Base-by-base conservation (phyloP, 2,888 invertebrate species). In the Lymantria dispar region DNA sequence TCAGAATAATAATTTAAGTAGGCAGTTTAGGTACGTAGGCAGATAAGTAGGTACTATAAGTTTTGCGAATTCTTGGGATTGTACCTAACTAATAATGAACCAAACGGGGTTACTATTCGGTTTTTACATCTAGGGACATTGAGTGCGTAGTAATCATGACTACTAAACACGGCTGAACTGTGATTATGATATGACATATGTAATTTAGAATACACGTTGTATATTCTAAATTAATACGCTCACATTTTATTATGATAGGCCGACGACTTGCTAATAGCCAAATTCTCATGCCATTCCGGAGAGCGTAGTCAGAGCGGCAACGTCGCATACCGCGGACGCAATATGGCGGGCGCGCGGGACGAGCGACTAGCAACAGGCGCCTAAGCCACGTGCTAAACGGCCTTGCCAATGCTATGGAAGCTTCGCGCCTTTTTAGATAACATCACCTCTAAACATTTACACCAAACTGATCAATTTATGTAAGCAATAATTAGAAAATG, bases 341-440 rank as follows among this genome's bases (percentile, higher is more conserved):
- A 49, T 59, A 67, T 56, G 48, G 57, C 46, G 62, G 60, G 48
- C 49, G 52, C 48, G 62, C 62, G 56, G 67, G 65, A 58, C 68
- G 70, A 67, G 66, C 72, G 63, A 72, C 64, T 87, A 89, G 89
- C 33, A 33, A 33, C 90, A 90, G 87, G 87, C 87, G 87, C 82
- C 82, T 70, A 59, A 53, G 71, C 85, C 88, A 89, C 89, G 89
- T 87, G 88, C 80, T 83, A 62, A 50, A 66, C 83, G 88, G 83
- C 90, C 89, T 91, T 89, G 90, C 87, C 82, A 79, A 80, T 76
- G 74, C 72, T 72, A 70, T 82, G 70, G 82, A 80, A 83, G 80
- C 85, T 85, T 87, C 83, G 86, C 86, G 85, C 86, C 85, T 85
- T 88, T 83, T 83, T 80, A 83, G 79, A 80, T 80, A 80, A 78